phyloP scores from a whole-genome alignment of 2,113 vertebrate genomes.

The Eudyptes chrysolophus region DNA sequence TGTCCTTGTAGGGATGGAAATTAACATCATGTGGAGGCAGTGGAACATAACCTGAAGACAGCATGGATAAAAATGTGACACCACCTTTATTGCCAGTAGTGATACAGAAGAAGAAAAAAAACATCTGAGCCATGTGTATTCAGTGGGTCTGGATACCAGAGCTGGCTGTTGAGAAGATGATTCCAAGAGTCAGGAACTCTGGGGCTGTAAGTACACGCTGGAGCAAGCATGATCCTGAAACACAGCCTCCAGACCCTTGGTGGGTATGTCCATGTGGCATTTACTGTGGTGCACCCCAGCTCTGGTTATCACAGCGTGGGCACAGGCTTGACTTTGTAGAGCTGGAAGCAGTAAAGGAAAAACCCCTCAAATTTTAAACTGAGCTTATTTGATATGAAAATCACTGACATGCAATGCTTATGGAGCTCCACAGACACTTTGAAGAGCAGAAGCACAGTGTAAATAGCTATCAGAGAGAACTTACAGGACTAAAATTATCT shows the following conservation, averaged over 20 bases:
- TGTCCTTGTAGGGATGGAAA: not conserved
- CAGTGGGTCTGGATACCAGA: not conserved
- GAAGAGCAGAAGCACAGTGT: not conserved
- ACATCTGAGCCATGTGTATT: not conserved
- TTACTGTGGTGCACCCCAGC: not conserved
- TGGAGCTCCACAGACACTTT: not conserved
- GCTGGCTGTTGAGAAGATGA: not conserved
- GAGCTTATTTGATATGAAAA: not conserved
- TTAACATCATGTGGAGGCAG: not conserved
- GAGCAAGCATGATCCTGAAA: not conserved
- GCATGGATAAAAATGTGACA: not conserved
- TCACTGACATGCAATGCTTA: not conserved
- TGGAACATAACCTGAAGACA: not conserved
- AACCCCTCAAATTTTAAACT: not conserved
- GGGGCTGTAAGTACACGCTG: rapidly evolving
- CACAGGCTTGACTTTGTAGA: not conserved
- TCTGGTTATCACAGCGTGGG: not conserved
- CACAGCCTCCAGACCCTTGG: not conserved
- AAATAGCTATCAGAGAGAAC: not conserved
- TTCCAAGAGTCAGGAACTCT: not conserved
- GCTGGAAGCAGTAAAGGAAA: not conserved
- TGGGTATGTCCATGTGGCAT: rapidly evolving
- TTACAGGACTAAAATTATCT: not conserved
- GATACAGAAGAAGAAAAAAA: not conserved
- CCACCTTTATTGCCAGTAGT: not conserved